Percentiles rank a stretch among this genome's conserved stretches.
phyloP scores from a whole-genome alignment of 2,797 vertebrate species.

The Crypturellus tataupa region DNA sequence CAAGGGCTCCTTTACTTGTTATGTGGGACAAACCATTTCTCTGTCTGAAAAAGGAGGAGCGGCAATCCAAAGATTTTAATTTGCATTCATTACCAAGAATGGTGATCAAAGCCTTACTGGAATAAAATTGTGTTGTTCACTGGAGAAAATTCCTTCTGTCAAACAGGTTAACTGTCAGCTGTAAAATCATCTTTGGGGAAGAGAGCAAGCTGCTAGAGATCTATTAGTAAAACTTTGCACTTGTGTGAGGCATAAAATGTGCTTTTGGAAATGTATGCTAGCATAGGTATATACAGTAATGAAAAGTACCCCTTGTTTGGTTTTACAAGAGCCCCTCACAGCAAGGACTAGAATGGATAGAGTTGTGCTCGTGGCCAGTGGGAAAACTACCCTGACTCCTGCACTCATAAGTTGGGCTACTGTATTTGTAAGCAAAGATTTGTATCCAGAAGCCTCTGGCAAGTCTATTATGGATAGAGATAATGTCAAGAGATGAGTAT shows the following conservation, averaged over 20 bases:
- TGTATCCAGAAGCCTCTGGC: neutral
- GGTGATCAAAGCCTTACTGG: neutral
- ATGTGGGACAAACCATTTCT: neutral
- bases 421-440: accelerated
- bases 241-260: neutral
- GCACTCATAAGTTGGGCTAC: neutral
- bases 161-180: neutral
- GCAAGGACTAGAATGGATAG: neutral
- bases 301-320: neutral
- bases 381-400: neutral
- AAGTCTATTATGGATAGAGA: neutral
- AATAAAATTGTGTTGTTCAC: neutral
- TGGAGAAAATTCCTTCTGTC: neutral
- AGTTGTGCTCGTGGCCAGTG: neutral
- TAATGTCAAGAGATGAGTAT: neutral
- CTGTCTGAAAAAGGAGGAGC: neutral
- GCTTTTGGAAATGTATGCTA: neutral
- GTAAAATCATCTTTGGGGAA: neutral
- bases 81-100: neutral
- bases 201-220: neutral
- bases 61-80: neutral
- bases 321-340: neutral
- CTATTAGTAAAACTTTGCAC: neutral
- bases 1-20: neutral
- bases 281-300: neutral